Percentiles rank a stretch among this genome's conserved stretches.
Conservation (phyloP, 2,113 vertebrate species). For the Paradoxurus hermaphroditus region DNA sequence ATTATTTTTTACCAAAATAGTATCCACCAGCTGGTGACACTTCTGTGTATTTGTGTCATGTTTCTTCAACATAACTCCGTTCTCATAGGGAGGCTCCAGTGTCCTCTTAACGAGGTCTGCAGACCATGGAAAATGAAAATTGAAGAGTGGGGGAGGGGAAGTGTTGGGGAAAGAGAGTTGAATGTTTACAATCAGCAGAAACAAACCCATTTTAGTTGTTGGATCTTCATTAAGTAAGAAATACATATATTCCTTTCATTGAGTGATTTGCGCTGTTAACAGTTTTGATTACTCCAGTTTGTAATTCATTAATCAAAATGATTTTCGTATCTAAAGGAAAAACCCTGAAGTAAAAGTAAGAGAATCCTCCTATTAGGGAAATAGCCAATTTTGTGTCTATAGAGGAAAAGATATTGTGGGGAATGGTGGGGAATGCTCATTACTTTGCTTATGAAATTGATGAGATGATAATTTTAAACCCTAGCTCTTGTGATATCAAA, state of each 20-base stretch:
- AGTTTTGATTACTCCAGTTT: background rate
- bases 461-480: background rate
- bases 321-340: conserved; percentile 16
- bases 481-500: background rate
- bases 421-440: background rate
- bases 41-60: background rate
- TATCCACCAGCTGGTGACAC: background rate
- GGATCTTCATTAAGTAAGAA: background rate
- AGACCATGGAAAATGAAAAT: background rate
- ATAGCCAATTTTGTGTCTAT: background rate
- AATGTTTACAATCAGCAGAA: conserved; percentile 9
- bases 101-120: background rate
- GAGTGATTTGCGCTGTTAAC: background rate
- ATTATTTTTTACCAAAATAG: conserved; percentile 42
- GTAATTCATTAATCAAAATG: background rate
- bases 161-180: background rate
- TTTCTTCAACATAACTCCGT: background rate
- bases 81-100: background rate
- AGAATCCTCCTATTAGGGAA: background rate
- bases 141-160: background rate
- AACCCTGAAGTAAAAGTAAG: conserved; percentile 7
- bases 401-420: background rate
- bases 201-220: conserved; percentile 30
- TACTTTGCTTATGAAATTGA: background rate
- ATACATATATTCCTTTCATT: background rate